Evolutionary conservation across 2,888 invertebrate genomes (phyloP).

Genomic region (Apamea monoglypha): DNA sequence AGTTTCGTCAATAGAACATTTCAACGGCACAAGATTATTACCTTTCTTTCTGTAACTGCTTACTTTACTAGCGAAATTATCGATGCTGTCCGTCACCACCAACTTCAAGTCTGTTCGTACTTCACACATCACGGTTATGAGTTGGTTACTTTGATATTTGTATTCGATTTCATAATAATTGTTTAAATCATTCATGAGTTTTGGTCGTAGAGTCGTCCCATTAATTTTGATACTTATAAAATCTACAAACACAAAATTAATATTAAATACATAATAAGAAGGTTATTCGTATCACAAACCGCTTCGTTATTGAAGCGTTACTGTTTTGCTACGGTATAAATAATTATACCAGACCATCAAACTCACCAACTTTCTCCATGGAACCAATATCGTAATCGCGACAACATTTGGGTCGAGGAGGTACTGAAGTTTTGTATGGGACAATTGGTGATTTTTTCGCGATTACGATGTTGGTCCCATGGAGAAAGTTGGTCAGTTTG

Average conservation of each 20-base stretch:
- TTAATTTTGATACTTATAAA: conserved; percentile 17
- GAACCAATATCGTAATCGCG: too few relatives aligned
- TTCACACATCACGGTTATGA: conserved; percentile 5
- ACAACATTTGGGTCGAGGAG: too few relatives aligned
- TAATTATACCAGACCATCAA: background rate
- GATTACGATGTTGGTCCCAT: too few relatives aligned
- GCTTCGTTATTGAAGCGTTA: background rate
- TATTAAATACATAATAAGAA: background rate
- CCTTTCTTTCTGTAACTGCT: rapidly evolving
- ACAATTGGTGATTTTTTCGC: too few relatives aligned
- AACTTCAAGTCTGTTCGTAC: background rate
- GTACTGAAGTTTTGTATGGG: too few relatives aligned
- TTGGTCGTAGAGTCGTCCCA: conserved; percentile 28
- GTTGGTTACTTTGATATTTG: rapidly evolving
- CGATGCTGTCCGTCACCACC: rapidly evolving
- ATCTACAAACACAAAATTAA: conserved; percentile 9
- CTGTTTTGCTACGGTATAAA: background rate
- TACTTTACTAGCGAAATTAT: rapidly evolving
- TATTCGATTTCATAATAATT: background rate
- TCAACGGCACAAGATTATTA: background rate
- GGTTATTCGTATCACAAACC: background rate
- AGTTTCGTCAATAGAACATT: background rate
- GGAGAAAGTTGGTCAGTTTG: too few relatives aligned
- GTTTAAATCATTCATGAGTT: rapidly evolving
- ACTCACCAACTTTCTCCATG: background rate